Evolutionary conservation across 2,888 invertebrate genomes (phyloP).

Genomic region (Drosophila picticornis): DNA sequence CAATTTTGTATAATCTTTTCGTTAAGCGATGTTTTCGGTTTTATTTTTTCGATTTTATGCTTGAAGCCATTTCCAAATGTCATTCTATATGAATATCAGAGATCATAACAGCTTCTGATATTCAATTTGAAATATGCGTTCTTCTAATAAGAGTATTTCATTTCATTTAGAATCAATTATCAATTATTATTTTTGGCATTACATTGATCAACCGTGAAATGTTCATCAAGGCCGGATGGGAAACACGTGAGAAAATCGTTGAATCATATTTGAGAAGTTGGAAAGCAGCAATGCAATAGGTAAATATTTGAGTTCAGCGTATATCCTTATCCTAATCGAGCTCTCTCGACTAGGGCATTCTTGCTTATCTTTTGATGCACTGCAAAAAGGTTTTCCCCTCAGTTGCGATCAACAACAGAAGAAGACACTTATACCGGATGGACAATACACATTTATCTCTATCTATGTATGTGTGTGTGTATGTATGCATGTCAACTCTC

Average conservation of each 20-base stretch:
- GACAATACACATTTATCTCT: neutral
- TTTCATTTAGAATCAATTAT: too few relatives aligned
- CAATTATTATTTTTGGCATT: neutral
- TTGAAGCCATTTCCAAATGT: neutral
- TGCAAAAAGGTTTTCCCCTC: neutral
- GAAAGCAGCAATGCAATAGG: neutral
- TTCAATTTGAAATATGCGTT: neutral
- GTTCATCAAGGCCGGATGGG: neutral
- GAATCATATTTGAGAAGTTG: neutral
- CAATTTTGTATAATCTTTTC: neutral
- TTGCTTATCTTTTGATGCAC: neutral
- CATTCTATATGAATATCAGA: neutral
- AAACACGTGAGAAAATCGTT: neutral
- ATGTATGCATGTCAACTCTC: neutral
- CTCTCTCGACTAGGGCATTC: neutral
- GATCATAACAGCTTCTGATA: neutral
- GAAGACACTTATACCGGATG: conserved; percentile 18
- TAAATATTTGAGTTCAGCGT: neutral
- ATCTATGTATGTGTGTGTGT: neutral
- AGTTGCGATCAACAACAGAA: neutral
- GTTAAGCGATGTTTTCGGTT: neutral
- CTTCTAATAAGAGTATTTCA: too few relatives aligned
- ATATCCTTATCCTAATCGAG: neutral
- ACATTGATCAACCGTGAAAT: neutral
- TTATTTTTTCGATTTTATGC: neutral